Evolutionary conservation across 2,888 invertebrate genomes (phyloP).

Genomic region (Phyto melanocephala): DNA sequence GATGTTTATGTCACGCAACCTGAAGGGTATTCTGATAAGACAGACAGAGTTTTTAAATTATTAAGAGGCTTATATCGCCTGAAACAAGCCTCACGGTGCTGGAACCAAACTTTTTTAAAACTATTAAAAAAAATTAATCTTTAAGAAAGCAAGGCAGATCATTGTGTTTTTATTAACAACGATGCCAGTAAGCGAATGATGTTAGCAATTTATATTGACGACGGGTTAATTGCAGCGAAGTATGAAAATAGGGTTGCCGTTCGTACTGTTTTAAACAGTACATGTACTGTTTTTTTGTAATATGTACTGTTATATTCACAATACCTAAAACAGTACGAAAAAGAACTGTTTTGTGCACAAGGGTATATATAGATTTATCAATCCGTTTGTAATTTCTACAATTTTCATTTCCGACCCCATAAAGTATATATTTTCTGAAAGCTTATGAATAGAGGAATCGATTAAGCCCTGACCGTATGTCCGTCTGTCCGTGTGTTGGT

Average conservation of each 20-base stretch:
- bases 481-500: too few species aligned
- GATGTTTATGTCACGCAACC: conserved; percentile 61
- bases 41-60: conserved; percentile 60
- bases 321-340: too few species aligned
- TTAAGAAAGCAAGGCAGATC: conserved; percentile 66
- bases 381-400: too few species aligned
- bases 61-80: conserved; percentile 66
- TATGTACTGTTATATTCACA: too few species aligned
- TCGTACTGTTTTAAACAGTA: conserved; percentile 19
- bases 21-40: conserved; percentile 61
- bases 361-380: too few species aligned
- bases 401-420: too few species aligned
- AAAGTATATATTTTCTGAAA: too few species aligned
- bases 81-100: conserved; percentile 68
- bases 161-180: conserved; percentile 67
- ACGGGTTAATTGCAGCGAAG: conserved; percentile 41
- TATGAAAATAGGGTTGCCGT: conserved; percentile 36
- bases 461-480: too few species aligned
- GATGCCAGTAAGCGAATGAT: conserved; percentile 39
- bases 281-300: too few species aligned
- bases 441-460: too few species aligned
- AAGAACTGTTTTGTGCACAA: too few species aligned
- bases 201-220: conserved; percentile 68
- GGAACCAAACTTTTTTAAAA: conserved; percentile 66
- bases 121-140: conserved; percentile 66